Conservation (phyloP, 2,797 vertebrate genomes). For the Sarcoramphus papa region DNA sequence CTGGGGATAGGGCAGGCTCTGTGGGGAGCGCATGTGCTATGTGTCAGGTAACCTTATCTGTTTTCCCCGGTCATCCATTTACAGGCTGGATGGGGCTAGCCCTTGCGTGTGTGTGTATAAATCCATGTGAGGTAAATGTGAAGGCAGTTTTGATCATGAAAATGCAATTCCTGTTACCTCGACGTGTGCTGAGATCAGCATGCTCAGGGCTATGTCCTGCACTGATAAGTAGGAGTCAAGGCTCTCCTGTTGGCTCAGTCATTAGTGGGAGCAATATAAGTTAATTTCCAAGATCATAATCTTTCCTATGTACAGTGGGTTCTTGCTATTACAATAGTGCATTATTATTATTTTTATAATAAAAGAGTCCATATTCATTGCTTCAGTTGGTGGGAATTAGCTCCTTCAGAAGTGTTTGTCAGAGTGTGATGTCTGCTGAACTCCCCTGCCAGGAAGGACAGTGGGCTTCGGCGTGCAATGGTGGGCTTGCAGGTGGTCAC, state of each 20-base stretch:
- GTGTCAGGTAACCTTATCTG: background rate
- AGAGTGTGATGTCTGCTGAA: background rate
- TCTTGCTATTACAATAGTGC: background rate
- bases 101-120: background rate
- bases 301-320: background rate
- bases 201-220: background rate
- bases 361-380: background rate
- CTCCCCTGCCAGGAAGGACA: background rate
- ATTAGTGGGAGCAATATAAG: background rate
- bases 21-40: background rate
- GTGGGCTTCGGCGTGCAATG: rapidly evolving
- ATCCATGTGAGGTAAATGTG: background rate
- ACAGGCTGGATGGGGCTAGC: background rate
- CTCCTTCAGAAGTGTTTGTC: background rate
- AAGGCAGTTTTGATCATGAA: background rate
- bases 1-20: background rate
- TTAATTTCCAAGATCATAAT: background rate
- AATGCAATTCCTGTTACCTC: background rate
- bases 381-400: background rate
- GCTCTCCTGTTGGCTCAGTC: background rate
- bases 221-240: background rate
- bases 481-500: background rate
- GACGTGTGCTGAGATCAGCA: background rate
- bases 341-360: background rate
- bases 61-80: background rate